Evolutionary conservation across 2,888 invertebrate genomes (phyloP).

Genomic region (Hoplodrina ambigua): DNA sequence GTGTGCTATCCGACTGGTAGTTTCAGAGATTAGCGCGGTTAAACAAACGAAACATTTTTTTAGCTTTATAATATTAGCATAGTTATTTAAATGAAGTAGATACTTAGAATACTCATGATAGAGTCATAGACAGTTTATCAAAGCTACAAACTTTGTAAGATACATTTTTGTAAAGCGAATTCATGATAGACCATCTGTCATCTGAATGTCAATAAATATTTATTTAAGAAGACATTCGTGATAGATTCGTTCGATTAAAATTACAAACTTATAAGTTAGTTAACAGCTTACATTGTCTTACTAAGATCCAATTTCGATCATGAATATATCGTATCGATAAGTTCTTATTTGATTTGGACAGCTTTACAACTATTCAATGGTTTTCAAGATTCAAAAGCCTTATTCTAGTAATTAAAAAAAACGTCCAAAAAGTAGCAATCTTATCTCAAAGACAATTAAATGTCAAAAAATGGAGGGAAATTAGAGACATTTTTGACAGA

Average conservation of each 20-base stretch:
- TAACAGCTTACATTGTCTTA: not conserved
- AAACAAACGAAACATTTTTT: too few species aligned
- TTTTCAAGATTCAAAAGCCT: too few species aligned
- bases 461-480: too few species aligned
- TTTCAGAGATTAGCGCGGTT: too few species aligned
- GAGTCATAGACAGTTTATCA: not conserved
- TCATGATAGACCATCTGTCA: not conserved
- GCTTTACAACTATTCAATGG: too few species aligned
- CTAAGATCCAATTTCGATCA: not conserved
- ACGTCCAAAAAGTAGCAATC: too few species aligned
- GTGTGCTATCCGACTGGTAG: too few species aligned
- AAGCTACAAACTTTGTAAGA: not conserved
- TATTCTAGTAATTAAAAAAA: too few species aligned
- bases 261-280: not conserved
- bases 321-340: not conserved
- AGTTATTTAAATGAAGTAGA: not conserved
- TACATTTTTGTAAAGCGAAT: not conserved
- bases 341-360: slow-evolving; percentile 8
- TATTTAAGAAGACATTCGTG: not conserved
- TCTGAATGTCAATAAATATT: slow-evolving; percentile 12
- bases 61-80: too few species aligned
- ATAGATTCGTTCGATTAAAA: not conserved
- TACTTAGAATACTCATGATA: not conserved
- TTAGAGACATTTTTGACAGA: too few species aligned
- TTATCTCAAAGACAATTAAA: too few species aligned